Evolutionary conservation across 1,140 invertebrate genomes (phyloP).

Genomic region (Drosophila insularis): DNA sequence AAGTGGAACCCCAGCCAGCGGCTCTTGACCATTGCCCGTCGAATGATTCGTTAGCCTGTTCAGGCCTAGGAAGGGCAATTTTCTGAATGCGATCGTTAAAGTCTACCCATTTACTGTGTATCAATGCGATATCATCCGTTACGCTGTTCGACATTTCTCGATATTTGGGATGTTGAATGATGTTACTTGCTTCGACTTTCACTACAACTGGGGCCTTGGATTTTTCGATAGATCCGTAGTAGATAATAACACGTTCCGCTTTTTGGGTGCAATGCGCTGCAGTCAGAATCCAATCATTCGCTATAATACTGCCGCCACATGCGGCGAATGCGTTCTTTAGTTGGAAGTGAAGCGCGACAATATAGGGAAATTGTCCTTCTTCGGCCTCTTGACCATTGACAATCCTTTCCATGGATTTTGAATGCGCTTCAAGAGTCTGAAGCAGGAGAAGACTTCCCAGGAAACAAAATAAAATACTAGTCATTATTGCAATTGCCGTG

Average conservation of each 20-base stretch:
- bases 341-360: background rate
- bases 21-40: background rate
- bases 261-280: background rate
- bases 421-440: background rate
- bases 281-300: constrained; percentile 3
- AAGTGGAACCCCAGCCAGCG: background rate
- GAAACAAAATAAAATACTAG: background rate
- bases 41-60: background rate
- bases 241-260: background rate
- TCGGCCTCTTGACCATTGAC: background rate
- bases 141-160: background rate
- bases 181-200: background rate
- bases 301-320: constrained; percentile 6
- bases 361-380: constrained; percentile 5
- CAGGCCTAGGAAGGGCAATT: background rate
- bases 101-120: background rate
- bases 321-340: rapidly evolving
- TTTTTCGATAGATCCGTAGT: background rate
- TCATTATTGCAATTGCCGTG: background rate
- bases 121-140: background rate
- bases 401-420: background rate
- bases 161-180: background rate
- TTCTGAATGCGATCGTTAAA: background rate
- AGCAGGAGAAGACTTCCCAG: background rate
- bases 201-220: background rate